A percentile compares a stretch with the other conserved stretches of the same genome.
These are phyloP conservation scores for Numenius arquata DNA, from an alignment of 2,113 vertebrate species.

Conservation along the genomic window DNA sequence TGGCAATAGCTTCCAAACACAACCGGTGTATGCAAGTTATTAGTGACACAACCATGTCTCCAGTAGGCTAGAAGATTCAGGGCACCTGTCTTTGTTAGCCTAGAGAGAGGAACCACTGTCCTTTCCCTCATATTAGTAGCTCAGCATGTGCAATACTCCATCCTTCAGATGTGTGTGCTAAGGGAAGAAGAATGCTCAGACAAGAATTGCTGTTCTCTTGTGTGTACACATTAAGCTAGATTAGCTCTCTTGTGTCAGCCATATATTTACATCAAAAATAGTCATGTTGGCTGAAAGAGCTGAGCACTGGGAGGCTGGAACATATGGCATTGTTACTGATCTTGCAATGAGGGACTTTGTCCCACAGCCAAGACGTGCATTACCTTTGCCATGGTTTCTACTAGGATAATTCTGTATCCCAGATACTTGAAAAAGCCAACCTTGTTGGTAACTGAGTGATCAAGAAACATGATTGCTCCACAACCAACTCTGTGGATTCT, in stretches of 20 bases:
- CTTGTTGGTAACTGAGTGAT: background rate
- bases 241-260: background rate
- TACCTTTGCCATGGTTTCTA: background rate
- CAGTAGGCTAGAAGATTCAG: background rate
- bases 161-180: background rate
- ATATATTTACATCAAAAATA: background rate
- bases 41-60: background rate
- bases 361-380: background rate
- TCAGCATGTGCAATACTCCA: background rate
- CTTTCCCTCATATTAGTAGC: background rate
- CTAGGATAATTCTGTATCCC: background rate
- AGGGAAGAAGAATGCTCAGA: background rate
- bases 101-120: background rate
- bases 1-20: background rate
- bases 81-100: background rate
- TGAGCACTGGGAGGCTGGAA: background rate
- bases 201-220: background rate
- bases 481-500: background rate
- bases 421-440: background rate
- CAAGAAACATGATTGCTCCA: background rate
- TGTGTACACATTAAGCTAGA: fast-evolving
- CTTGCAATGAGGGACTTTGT: background rate
- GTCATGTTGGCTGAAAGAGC: background rate
- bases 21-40: background rate
- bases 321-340: background rate